phyloP scores from a whole-genome alignment of 2,113 vertebrate species.

The Sisor rabdophorus region DNA sequence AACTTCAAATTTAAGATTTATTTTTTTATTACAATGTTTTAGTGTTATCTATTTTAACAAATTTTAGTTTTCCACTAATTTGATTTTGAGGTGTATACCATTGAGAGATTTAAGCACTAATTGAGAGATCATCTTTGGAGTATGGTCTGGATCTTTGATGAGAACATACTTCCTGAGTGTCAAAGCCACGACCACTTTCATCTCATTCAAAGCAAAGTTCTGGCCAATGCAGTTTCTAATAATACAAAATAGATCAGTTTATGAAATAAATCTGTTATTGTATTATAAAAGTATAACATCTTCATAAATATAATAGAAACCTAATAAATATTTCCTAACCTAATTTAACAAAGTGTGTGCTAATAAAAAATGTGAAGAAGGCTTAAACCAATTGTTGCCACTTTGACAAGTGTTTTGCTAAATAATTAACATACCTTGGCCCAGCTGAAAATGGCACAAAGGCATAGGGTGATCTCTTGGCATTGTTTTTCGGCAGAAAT shows the following conservation, averaged over 20 bases:
- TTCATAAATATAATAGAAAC: too few species aligned
- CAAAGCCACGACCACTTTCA: slow-evolving; percentile 76
- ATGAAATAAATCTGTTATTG: too few species aligned
- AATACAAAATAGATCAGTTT: too few species aligned
- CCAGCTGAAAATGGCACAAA: slow-evolving; percentile 85
- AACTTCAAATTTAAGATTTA: too few species aligned
- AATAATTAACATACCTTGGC: slow-evolving; percentile 72
- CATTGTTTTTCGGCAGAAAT: slow-evolving; percentile 81
- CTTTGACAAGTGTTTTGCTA: too few species aligned
- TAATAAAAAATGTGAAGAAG: too few species aligned
- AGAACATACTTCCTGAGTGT: slow-evolving; percentile 75
- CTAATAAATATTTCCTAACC: too few species aligned
- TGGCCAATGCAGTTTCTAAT: slow-evolving; percentile 94
- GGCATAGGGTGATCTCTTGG: slow-evolving; percentile 76
- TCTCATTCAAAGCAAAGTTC: slow-evolving; percentile 83
- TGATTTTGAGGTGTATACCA: slow-evolving; percentile 74
- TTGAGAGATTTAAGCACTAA: slow-evolving; percentile 73
- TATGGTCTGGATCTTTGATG: slow-evolving; percentile 58
- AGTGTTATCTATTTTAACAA: too few species aligned
- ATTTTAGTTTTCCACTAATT: slow-evolving; percentile 50
- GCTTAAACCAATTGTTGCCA: too few species aligned
- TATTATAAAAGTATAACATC: too few species aligned
- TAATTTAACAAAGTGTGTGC: not conserved
- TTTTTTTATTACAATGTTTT: too few species aligned
- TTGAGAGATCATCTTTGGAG: slow-evolving; percentile 56